These are phyloP conservation scores for Xerus inauris DNA, from an alignment of 2,113 vertebrate genomes.

Conservation along the genomic window DNA sequence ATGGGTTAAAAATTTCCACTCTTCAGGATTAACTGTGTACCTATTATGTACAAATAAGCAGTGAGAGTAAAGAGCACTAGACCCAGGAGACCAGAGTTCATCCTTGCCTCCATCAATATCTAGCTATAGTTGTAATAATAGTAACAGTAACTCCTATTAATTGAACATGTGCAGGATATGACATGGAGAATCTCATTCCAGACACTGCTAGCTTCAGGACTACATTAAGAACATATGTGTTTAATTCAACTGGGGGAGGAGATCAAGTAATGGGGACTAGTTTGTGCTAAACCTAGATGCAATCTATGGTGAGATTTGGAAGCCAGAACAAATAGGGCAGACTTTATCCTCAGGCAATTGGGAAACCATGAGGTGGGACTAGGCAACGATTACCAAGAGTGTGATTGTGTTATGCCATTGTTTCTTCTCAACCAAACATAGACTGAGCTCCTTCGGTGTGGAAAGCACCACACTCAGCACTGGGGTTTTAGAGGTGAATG, in stretches of 20 bases:
- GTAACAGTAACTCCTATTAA: background rate
- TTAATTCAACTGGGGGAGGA: background rate
- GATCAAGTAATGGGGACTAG: no score
- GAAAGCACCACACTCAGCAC: background rate
- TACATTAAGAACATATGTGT: background rate
- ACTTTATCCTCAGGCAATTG: background rate
- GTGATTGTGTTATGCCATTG: background rate
- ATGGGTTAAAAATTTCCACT: background rate
- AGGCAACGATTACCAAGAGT: background rate
- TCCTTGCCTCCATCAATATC: background rate
- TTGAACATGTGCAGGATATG: background rate
- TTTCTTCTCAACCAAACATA: slow-evolving; percentile 24
- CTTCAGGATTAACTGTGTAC: background rate
- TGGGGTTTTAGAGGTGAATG: background rate
- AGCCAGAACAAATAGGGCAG: background rate
- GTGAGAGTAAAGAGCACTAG: background rate
- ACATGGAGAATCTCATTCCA: background rate
- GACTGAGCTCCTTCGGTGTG: background rate
- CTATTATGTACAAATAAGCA: slow-evolving; percentile 6
- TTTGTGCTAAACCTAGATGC: background rate
- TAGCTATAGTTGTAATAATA: background rate
- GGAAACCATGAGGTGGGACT: background rate
- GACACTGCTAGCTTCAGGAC: background rate
- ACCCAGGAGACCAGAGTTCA: background rate
- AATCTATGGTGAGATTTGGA: background rate